A percentile compares a stretch with the other conserved stretches of the same genome.
Conservation (phyloP, 2,113 vertebrate genomes). For the Halcyon malimbica region DNA sequence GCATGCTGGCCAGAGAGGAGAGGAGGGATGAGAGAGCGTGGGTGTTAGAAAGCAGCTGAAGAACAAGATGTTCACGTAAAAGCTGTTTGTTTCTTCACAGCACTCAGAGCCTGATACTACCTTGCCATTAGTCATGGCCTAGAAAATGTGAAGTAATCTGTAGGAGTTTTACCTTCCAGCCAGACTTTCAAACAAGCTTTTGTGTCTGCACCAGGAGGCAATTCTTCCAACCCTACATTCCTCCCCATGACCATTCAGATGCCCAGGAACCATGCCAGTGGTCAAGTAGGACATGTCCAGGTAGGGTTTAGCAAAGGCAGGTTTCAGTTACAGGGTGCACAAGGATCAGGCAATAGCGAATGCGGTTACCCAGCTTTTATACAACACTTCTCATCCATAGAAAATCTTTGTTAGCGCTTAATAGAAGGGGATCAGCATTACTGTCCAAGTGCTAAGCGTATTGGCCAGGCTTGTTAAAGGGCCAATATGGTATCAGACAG, state of each 20-base stretch:
- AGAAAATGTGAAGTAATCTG: not conserved
- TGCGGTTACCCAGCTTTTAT: not conserved
- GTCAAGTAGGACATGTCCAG: not conserved
- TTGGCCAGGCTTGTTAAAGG: not conserved
- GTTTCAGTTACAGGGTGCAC: not conserved
- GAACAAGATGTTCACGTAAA: conserved; percentile 28
- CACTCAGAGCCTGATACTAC: not conserved
- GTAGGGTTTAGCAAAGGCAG: not conserved
- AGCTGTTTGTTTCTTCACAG: conserved; percentile 25
- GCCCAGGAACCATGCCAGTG: not conserved
- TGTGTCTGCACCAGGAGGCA: not conserved
- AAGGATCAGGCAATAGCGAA: not conserved
- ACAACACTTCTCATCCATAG: not conserved
- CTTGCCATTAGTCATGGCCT: not conserved
- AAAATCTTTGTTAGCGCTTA: not conserved
- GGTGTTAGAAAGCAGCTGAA: not conserved
- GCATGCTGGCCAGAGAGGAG: not conserved
- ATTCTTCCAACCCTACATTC: not conserved
- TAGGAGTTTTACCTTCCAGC: not conserved
- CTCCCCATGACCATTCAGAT: not conserved
- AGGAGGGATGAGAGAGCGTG: not conserved
- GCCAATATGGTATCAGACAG: not conserved
- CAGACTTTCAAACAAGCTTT: not conserved
- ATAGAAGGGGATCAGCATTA: not conserved
- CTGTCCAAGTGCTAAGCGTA: not conserved